Percentiles rank a stretch among this genome's conserved stretches.
Evolutionary conservation across 2,797 vertebrate species (phyloP).

Genomic region (Phalanger gymnotis): DNA sequence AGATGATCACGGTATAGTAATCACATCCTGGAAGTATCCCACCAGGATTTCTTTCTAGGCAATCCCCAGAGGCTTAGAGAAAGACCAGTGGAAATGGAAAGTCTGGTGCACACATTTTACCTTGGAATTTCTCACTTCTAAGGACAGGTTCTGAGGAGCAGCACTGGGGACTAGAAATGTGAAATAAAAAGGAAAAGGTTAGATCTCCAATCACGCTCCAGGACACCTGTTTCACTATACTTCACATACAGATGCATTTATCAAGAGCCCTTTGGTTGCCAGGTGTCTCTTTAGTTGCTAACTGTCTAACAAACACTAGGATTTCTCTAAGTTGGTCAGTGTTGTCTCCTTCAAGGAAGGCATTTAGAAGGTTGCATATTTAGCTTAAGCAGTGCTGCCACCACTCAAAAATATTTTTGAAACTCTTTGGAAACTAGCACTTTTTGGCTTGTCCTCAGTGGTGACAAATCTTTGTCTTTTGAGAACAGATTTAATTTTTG

Average conservation of each 20-base stretch:
- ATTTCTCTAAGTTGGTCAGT: not conserved
- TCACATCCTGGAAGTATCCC: not conserved
- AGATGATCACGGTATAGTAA: not conserved
- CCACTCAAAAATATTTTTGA: not conserved
- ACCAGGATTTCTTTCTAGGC: not conserved
- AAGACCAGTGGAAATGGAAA: slow-evolving; percentile 24
- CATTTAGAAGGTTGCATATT: not conserved
- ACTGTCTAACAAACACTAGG: not conserved
- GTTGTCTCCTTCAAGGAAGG: not conserved
- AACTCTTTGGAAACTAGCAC: not conserved
- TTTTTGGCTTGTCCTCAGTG: not conserved
- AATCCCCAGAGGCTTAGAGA: not conserved
- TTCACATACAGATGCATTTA: not conserved
- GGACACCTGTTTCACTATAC: not conserved
- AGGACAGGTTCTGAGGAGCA: slow-evolving; percentile 95
- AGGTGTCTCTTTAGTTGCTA: not conserved
- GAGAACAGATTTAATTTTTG: not conserved
- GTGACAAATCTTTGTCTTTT: not conserved
- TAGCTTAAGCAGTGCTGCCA: not conserved
- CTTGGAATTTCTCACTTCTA: slow-evolving; percentile 98
- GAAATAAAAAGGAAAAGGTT: not conserved
- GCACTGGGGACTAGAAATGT: slow-evolving; percentile 91
- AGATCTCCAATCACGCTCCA: slow-evolving; percentile 5
- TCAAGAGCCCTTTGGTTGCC: not conserved
- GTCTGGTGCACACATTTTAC: slow-evolving; percentile 84